Evolutionary conservation across 2,888 invertebrate species (phyloP).

Genomic region (Ceraclea dissimilis): DNA sequence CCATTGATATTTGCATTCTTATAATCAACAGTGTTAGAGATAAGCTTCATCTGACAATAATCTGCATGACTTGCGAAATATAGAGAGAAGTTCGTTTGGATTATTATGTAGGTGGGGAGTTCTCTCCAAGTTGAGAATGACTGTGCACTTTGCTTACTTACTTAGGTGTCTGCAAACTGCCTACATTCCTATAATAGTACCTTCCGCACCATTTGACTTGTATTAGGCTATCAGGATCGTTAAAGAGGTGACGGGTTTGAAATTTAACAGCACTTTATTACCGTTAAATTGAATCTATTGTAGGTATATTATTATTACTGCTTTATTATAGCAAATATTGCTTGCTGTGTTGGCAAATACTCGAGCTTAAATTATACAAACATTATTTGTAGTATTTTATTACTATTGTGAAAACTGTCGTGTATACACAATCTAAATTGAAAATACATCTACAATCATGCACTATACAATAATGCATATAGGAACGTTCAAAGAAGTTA

Average conservation of each 20-base stretch:
- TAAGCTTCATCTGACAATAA: neutral
- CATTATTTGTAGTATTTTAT: too few species aligned
- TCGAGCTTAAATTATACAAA: too few species aligned
- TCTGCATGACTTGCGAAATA: neutral
- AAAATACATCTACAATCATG: too few species aligned
- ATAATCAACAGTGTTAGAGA: neutral
- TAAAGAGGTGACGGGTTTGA: neutral
- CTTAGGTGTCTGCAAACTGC: neutral
- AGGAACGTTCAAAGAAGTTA: too few species aligned
- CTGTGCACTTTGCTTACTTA: neutral
- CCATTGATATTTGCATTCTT: neutral
- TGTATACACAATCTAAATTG: too few species aligned
- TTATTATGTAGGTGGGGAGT: neutral
- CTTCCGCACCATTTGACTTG: constrained; percentile 17
- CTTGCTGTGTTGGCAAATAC: too few species aligned
- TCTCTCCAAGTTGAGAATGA: neutral
- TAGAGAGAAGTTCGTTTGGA: neutral
- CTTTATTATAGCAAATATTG: too few species aligned
- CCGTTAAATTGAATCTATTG: too few species aligned
- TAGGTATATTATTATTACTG: too few species aligned
- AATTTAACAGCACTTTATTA: neutral
- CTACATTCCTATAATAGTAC: neutral
- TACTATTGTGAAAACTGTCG: too few species aligned
- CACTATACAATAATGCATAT: too few species aligned
- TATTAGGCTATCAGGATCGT: neutral